These are phyloP conservation scores for Aphrophora alni DNA, from an alignment of 2,888 invertebrate genomes.

Conservation along the genomic window DNA sequence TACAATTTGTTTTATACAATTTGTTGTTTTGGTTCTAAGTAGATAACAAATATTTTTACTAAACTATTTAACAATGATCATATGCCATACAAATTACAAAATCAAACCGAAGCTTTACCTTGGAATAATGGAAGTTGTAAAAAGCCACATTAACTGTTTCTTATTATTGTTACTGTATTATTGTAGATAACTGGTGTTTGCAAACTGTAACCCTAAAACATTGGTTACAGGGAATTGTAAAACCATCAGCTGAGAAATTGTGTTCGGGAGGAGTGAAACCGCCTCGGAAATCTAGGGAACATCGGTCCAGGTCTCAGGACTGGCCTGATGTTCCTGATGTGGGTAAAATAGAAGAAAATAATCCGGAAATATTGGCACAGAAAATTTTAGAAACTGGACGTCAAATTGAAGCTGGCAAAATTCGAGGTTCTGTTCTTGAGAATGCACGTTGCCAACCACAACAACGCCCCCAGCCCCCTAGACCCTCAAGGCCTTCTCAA, in stretches of 20 bases:
- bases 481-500: slow-evolving; percentile 55
- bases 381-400: slow-evolving; percentile 89
- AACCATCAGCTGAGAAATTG: slow-evolving; percentile 16
- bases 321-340: slow-evolving; percentile 92
- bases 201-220: not conserved
- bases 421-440: slow-evolving; percentile 48
- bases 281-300: slow-evolving; percentile 46
- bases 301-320: slow-evolving; percentile 74
- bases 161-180: too few relatives aligned
- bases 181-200: too few relatives aligned
- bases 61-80: too few relatives aligned
- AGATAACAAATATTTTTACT: too few relatives aligned
- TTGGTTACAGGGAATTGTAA: slow-evolving; percentile 30
- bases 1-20: too few relatives aligned
- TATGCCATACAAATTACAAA: too few relatives aligned
- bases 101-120: too few relatives aligned
- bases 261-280: slow-evolving; percentile 37
- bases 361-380: slow-evolving; percentile 87
- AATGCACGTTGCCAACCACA: not conserved
- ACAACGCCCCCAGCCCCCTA: not conserved
- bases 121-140: too few relatives aligned
- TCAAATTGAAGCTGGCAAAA: slow-evolving; percentile 85
- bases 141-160: too few relatives aligned
- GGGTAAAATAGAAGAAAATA: slow-evolving; percentile 90
- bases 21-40: too few relatives aligned